These are phyloP conservation scores for Rhipidura dahli DNA, from an alignment of 2,113 vertebrate species.

Conservation along the genomic window DNA sequence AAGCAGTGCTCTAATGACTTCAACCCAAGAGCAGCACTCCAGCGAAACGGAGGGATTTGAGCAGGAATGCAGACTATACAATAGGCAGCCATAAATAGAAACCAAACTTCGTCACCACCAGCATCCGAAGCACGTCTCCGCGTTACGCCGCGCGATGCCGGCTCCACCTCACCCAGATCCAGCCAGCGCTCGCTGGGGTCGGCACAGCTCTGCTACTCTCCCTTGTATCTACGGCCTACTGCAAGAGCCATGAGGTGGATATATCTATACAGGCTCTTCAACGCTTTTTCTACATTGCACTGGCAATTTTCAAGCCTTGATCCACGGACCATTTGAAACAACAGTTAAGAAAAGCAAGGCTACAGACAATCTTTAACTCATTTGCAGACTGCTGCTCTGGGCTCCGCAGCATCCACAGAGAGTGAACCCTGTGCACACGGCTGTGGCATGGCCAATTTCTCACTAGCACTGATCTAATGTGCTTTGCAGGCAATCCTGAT, in stretches of 20 bases:
- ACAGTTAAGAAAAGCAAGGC: neutral
- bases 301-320: neutral
- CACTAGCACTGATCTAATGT: fast-evolving
- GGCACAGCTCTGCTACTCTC: fast-evolving
- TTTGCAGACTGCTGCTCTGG: neutral
- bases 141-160: fast-evolving
- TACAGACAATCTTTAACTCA: neutral
- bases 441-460: fast-evolving
- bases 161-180: neutral
- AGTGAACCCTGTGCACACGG: fast-evolving
- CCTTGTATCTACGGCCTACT: fast-evolving
- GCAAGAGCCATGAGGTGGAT: neutral
- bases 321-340: fast-evolving
- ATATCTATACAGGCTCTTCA: fast-evolving
- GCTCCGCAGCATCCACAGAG: neutral
- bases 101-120: neutral
- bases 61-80: conserved; percentile 46
- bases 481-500: neutral
- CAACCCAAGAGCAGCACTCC: neutral
- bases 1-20: conserved; percentile 31
- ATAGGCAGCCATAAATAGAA: conserved; percentile 24
- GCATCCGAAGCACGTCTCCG: fast-evolving
- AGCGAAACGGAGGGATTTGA: neutral
- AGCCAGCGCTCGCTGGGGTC: fast-evolving
- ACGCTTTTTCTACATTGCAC: fast-evolving